Evolutionary conservation across 64 coral and sea anemone species (phyloP).

Genomic region (Montipora cactus): DNA sequence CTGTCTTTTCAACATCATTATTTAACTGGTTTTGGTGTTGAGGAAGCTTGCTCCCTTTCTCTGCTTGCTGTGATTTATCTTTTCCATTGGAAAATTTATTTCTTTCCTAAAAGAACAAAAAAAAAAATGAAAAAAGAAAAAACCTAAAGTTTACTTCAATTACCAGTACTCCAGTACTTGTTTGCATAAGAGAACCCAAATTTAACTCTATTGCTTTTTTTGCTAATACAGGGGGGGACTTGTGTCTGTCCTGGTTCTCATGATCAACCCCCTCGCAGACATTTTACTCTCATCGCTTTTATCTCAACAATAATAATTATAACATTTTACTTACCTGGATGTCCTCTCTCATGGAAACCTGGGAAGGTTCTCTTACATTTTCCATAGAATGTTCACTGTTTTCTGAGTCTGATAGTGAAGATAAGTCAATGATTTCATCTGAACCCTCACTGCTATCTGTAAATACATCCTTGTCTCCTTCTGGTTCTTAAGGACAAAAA

Average conservation of each 20-base stretch:
- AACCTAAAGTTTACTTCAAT: too few species aligned
- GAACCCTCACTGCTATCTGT: conserved; percentile 70
- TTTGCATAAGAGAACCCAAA: neutral
- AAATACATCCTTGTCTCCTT: conserved; percentile 32
- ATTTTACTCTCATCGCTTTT: too few species aligned
- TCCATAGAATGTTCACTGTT: neutral
- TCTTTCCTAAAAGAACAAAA: neutral
- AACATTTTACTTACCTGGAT: neutral
- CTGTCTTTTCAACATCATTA: neutral
- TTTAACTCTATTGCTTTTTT: neutral
- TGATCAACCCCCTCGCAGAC: too few species aligned
- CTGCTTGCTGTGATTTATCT: neutral
- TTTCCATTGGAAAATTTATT: neutral
- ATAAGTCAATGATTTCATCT: conserved; percentile 78
- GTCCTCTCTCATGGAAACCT: neutral
- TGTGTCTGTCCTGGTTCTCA: too few species aligned
- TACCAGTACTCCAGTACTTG: neutral
- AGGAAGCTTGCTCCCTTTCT: neutral
- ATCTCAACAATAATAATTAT: too few species aligned
- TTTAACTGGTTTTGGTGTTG: neutral
- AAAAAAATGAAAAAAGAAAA: too few species aligned
- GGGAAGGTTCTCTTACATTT: neutral
- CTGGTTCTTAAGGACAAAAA: neutral
- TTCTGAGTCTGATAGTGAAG: conserved; percentile 52
- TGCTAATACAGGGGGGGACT: neutral